Percentiles rank a stretch among this genome's conserved stretches.
These are phyloP conservation scores for Stictocephala bisonia DNA, from an alignment of 2,888 invertebrate species.

Conservation along the genomic window DNA sequence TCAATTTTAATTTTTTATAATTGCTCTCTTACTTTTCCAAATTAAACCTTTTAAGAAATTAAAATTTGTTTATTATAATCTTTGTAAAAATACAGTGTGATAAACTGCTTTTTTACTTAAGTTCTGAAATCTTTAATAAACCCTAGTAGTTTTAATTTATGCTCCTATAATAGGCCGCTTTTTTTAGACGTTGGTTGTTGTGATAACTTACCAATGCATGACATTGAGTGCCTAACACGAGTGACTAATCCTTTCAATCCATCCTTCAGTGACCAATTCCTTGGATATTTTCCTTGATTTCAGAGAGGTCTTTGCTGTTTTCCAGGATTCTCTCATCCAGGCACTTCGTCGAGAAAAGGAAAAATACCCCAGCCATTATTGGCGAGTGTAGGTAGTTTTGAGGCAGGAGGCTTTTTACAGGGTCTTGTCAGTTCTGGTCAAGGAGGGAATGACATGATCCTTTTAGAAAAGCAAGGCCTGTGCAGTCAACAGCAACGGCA, in stretches of 20 bases:
- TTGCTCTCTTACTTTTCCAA: too few relatives aligned
- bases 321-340: constrained; percentile 83
- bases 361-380: constrained; percentile 80
- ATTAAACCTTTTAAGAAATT: too few relatives aligned
- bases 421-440: constrained; percentile 65
- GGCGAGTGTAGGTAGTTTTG: constrained; percentile 70
- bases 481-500: constrained; percentile 80
- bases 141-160: too few relatives aligned
- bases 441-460: constrained; percentile 72
- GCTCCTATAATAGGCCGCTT: too few relatives aligned
- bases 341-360: constrained; percentile 80
- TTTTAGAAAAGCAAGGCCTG: constrained; percentile 81
- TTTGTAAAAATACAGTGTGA: too few relatives aligned
- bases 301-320: constrained; percentile 89
- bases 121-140: too few relatives aligned
- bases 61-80: too few relatives aligned
- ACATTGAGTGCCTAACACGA: constrained; percentile 44
- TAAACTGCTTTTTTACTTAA: too few relatives aligned
- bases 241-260: constrained; percentile 50
- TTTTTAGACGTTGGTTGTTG: too few relatives aligned
- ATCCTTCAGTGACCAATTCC: constrained; percentile 42
- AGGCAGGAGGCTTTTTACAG: constrained; percentile 63
- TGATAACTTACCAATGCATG: constrained; percentile 24
- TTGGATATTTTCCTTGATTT: constrained; percentile 68
- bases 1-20: too few relatives aligned